Evolutionary conservation across 2,888 invertebrate species (phyloP), one percentile per base, ranked within the genome.

Genomic region (Spilosoma lubricipeda): DNA sequence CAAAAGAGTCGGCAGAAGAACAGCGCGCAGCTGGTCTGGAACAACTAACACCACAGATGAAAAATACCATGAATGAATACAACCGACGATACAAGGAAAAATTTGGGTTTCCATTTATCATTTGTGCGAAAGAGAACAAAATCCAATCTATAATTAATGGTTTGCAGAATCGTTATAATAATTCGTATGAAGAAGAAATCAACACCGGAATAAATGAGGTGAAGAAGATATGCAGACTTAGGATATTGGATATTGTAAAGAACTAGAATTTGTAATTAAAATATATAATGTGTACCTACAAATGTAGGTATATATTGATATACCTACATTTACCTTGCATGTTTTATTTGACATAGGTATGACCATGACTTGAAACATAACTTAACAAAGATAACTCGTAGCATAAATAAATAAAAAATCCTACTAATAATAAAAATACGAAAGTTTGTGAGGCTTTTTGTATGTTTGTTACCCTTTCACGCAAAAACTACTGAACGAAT

Each of bases 51-150:
- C 80, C 86, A 13, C 95, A 96, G 67, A 96, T 97, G 80, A 96
- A 95, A 86, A 85, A 86, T 30, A 89, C 91, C 65, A 93, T 97
- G 67, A 94, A 94, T 73, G 86, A 91, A 59, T 90, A 94, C 73
- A 94, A 94, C 76, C 82, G 88, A 80, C 87, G 90, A 93, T 97
- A 97, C 86, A 97, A 96, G 89, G 88, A 92, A 7, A 97, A 97
- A 88, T 97, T 97, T 88, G 96, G 96, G 42, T 97, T 97, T 86
- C 97, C 97, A 2, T 97, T 97, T 88, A 96, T 97, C 69, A 97
- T 97, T 78, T 97, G 97, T 83, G 97, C 96, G 1, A 93, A 97
- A 77, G 96, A 97, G 90, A 97, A 97, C 83, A 97, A 97, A 88
- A 91, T 96, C 18, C 90, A 94, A 70, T 94, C 96, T 11, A 97